Evolutionary conservation across 2,888 invertebrate genomes (phyloP).

Genomic region (Mellilla xanthometata): DNA sequence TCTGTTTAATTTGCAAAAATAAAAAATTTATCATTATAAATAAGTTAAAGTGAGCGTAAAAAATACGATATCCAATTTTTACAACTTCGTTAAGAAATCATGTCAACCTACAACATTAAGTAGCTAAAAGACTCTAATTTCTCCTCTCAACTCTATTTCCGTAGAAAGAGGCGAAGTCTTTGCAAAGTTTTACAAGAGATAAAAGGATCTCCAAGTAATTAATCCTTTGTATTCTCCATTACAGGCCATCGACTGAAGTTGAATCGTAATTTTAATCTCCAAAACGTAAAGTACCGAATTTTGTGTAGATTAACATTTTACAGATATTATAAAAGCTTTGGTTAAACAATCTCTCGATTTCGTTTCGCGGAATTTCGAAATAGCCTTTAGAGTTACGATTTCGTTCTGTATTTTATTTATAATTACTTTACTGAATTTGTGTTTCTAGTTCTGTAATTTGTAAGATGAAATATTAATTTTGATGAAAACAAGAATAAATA

Average conservation of each 20-base stretch:
- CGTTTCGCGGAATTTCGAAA: constrained; percentile 6
- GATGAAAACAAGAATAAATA: no score
- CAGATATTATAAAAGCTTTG: constrained; percentile 20
- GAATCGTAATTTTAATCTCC: constrained; percentile 34
- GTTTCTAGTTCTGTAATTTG: no score
- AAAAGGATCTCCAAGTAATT: constrained; percentile 45
- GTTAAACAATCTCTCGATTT: constrained; percentile 18
- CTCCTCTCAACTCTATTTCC: constrained; percentile 2
- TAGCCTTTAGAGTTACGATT: constrained; percentile 1
- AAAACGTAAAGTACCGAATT: constrained; percentile 27
- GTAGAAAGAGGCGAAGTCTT: constrained; percentile 34
- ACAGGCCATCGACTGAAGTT: constrained; percentile 31
- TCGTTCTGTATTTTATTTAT: background rate
- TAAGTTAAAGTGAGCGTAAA: no score
- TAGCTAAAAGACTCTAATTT: constrained; percentile 39
- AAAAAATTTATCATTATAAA: no score
- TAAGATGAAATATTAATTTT: no score
- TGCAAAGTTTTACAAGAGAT: constrained; percentile 39
- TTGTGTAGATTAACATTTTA: constrained; percentile 27
- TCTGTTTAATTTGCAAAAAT: no score
- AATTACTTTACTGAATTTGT: background rate
- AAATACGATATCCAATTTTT: no score
- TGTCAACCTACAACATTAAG: background rate
- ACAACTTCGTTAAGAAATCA: no score
- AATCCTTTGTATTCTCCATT: constrained; percentile 41